A percentile compares a stretch with the other conserved stretches of the same genome.
These are phyloP conservation scores for Galemys pyrenaicus DNA, from an alignment of 2,113 vertebrate genomes.

Conservation along the genomic window DNA sequence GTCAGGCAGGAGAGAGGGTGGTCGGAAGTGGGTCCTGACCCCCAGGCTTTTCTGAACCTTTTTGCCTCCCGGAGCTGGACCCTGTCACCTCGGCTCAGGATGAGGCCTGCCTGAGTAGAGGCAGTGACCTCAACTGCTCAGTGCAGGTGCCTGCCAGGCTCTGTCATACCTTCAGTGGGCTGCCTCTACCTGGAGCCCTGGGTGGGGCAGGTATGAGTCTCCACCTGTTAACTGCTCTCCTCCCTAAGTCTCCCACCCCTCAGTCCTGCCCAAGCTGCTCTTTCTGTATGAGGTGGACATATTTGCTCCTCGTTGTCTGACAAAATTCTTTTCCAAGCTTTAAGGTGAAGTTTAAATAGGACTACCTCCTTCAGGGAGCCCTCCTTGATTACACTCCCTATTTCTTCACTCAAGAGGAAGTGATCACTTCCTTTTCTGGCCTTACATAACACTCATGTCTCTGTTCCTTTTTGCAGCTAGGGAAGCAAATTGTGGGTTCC, in stretches of 20 bases:
- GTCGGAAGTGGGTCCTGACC: too few species aligned
- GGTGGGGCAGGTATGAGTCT: constrained; percentile 6
- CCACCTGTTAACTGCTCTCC: neutral
- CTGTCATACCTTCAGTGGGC: neutral
- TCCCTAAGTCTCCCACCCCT: neutral
- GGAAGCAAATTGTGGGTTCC: neutral
- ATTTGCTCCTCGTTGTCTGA: neutral
- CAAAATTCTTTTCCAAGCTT: neutral
- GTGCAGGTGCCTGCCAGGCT: neutral
- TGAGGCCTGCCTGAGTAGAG: neutral
- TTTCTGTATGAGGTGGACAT: neutral
- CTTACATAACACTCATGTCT: neutral
- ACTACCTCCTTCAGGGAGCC: neutral
- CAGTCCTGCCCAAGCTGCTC: neutral
- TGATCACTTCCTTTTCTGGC: neutral
- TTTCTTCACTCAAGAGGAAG: neutral
- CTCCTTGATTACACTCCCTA: neutral
- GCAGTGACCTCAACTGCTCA: constrained; percentile 7
- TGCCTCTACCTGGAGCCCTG: neutral
- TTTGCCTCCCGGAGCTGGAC: neutral
- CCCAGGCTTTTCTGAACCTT: neutral
- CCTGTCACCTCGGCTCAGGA: neutral
- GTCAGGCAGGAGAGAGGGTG: neutral
- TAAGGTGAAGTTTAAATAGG: neutral
- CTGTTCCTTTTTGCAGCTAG: fast-evolving